These are phyloP conservation scores for Eurosta solidaginis DNA, from an alignment of 1,140 invertebrate species.

Conservation along the genomic window DNA sequence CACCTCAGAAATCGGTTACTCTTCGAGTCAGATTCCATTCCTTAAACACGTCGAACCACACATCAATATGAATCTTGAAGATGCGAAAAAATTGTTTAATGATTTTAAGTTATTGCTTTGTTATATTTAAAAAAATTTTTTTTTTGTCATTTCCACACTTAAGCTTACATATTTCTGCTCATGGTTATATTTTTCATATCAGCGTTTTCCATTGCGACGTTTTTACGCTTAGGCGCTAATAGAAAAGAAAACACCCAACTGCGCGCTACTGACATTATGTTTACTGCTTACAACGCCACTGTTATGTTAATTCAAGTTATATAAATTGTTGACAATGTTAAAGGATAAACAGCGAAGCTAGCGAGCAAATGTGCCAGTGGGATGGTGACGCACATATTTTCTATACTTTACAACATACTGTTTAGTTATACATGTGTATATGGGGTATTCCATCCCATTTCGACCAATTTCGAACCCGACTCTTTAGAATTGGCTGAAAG, in stretches of 20 bases:
- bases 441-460: too few relatives aligned
- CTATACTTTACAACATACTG: too few relatives aligned
- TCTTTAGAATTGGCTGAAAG: too few relatives aligned
- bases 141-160: neutral
- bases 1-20: neutral
- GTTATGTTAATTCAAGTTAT: constrained; percentile 17
- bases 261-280: neutral
- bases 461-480: too few relatives aligned
- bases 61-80: too few relatives aligned
- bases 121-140: too few relatives aligned
- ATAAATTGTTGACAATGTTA: constrained; percentile 24
- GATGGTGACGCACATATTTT: too few relatives aligned
- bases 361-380: too few relatives aligned
- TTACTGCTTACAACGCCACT: neutral
- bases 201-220: neutral
- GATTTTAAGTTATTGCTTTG: constrained; percentile 19
- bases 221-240: constrained; percentile 6
- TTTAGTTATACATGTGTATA: too few relatives aligned
- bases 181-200: too few relatives aligned
- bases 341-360: neutral
- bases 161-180: neutral
- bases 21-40: neutral
- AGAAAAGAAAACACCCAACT: neutral
- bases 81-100: neutral
- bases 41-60: too few relatives aligned